Evolutionary conservation across 2,888 invertebrate species (phyloP).

Genomic region (Phytoseiulus persimilis): DNA sequence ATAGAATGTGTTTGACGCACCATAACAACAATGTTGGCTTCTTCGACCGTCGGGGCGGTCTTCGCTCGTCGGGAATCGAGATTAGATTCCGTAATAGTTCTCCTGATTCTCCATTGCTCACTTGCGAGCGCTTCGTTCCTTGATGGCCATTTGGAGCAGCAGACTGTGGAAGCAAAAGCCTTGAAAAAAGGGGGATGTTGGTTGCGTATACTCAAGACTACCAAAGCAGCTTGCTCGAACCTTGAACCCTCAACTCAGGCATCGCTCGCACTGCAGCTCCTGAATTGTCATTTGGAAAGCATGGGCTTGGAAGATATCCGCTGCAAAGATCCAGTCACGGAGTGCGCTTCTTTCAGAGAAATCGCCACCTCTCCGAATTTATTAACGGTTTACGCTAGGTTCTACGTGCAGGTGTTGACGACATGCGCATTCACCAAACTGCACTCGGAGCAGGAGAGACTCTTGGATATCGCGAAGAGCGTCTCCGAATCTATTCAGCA

Average conservation of each 20-base stretch:
- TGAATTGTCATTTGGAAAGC: slow-evolving; percentile 27
- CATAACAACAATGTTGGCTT: background rate
- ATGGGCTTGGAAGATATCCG: slow-evolving; percentile 19
- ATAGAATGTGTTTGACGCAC: background rate
- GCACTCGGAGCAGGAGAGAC: slow-evolving; percentile 8
- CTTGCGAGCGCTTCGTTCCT: background rate
- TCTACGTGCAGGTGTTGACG: slow-evolving; percentile 36
- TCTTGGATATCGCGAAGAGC: background rate
- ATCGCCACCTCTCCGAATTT: slow-evolving; percentile 14
- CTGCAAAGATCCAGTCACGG: background rate
- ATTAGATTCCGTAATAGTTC: background rate
- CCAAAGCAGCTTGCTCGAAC: background rate
- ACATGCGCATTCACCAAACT: slow-evolving; percentile 11
- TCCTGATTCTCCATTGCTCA: background rate
- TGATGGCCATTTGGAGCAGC: background rate
- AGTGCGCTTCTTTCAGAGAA: slow-evolving; percentile 20
- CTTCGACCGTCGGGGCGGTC: background rate
- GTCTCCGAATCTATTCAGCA: background rate
- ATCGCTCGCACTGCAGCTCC: background rate
- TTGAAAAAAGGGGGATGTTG: slow-evolving; percentile 9
- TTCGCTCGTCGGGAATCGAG: background rate
- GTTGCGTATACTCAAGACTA: background rate
- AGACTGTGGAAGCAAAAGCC: background rate
- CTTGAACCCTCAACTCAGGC: slow-evolving; percentile 16
- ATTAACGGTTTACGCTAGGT: slow-evolving; percentile 10